Percentiles rank a stretch among this genome's conserved stretches.
phyloP scores from a whole-genome alignment of 2,888 invertebrate species.

The Caenorhabditis macrosperma region DNA sequence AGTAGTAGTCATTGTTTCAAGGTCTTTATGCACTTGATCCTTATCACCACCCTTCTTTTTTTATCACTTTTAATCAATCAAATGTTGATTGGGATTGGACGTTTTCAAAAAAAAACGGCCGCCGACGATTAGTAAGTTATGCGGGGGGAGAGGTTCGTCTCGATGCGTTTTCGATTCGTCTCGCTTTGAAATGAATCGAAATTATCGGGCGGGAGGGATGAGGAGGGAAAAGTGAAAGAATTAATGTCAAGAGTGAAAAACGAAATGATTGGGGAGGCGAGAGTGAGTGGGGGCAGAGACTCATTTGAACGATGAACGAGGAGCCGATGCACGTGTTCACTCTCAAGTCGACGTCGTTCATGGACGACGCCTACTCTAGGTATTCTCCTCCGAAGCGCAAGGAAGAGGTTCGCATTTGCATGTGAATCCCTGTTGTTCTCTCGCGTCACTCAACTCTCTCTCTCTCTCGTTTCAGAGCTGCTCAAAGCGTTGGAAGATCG shows the following conservation, averaged over 20 bases:
- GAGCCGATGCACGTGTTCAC: slow-evolving; percentile 50
- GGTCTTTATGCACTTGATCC: slow-evolving; percentile 18
- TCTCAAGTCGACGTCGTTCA: slow-evolving; percentile 47
- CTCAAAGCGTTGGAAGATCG: slow-evolving; percentile 58
- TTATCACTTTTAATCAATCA: slow-evolving; percentile 39
- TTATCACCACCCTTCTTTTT: slow-evolving; percentile 28
- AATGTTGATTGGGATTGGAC: slow-evolving; percentile 4
- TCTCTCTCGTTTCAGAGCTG: too few species aligned
- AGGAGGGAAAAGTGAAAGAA: slow-evolving; percentile 22
- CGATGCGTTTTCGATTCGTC: background rate
- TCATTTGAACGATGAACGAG: slow-evolving; percentile 24
- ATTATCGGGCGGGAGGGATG: slow-evolving; percentile 28
- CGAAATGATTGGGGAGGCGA: slow-evolving; percentile 27
- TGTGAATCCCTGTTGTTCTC: too few species aligned
- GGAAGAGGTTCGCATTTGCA: slow-evolving; percentile 14
- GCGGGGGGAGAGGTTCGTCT: background rate
- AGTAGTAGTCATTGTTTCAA: slow-evolving; percentile 28
- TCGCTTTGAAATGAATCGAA: background rate
- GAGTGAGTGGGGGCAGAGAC: slow-evolving; percentile 2
- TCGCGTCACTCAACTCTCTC: too few species aligned
- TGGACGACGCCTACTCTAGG: slow-evolving; percentile 23
- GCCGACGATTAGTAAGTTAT: background rate
- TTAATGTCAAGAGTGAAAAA: slow-evolving; percentile 22
- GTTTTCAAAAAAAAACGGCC: slow-evolving; percentile 13
- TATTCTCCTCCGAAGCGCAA: slow-evolving; percentile 3